These are phyloP conservation scores for Aphelenchoides fujianensis DNA, from an alignment of 1,140 invertebrate species.

Conservation along the genomic window DNA sequence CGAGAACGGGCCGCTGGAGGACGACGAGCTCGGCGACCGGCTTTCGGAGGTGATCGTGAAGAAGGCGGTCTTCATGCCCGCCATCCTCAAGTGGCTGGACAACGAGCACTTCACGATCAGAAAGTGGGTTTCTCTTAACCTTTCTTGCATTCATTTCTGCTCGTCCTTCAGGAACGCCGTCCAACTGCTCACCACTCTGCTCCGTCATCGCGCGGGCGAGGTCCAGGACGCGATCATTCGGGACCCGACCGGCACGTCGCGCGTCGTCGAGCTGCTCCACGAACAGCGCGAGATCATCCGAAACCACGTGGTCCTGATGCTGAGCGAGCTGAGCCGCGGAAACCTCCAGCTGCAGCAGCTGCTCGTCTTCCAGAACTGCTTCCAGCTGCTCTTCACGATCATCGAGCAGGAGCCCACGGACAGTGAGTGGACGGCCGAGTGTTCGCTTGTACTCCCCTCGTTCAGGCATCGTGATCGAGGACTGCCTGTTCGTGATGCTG, in stretches of 20 bases:
- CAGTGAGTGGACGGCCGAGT: slow-evolving; percentile 72
- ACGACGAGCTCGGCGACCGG: slow-evolving; percentile 75
- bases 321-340: slow-evolving; percentile 86
- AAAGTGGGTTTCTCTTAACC: slow-evolving; percentile 36
- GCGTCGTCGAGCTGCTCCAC: slow-evolving; percentile 88
- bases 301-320: slow-evolving; percentile 86
- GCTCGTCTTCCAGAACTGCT: slow-evolving; percentile 97
- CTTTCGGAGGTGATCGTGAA: slow-evolving; percentile 99
- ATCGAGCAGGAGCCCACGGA: slow-evolving; percentile 81
- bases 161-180: slow-evolving; percentile 67
- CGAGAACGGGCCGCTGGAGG: slow-evolving; percentile 57
- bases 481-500: slow-evolving; percentile 88
- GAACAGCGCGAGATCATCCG: slow-evolving; percentile 91
- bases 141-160: slow-evolving; percentile 16
- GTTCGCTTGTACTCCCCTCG: slow-evolving; percentile 18
- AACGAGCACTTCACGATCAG: slow-evolving; percentile 63
- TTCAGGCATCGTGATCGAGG: slow-evolving; percentile 86
- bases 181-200: slow-evolving; percentile 76
- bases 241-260: slow-evolving; percentile 93
- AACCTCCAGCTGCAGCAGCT: slow-evolving; percentile 99
- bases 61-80: slow-evolving; percentile 77
- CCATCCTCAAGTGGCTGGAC: slow-evolving; percentile 83
- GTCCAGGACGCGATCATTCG: slow-evolving; percentile 90
- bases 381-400: slow-evolving; percentile 89
- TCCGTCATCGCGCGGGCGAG: slow-evolving; percentile 76